Evolutionary conservation across 2,888 invertebrate species (phyloP).

Genomic region (Podabrus alpinus): DNA sequence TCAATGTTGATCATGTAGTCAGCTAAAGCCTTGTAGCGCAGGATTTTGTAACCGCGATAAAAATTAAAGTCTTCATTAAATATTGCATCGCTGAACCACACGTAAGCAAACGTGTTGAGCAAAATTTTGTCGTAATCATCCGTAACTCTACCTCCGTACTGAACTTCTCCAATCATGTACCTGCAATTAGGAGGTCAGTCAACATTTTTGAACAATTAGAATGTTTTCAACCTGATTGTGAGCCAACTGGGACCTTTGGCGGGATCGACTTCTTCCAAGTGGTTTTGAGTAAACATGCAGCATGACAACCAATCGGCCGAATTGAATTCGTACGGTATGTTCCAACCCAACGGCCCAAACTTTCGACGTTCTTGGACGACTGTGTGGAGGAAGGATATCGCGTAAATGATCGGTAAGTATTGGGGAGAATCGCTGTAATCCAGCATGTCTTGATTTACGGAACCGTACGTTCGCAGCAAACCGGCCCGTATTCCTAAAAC

Average conservation of each 20-base stretch:
- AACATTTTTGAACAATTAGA: neutral
- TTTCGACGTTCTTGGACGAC: constrained; percentile 85
- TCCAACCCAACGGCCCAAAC: constrained; percentile 90
- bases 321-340: constrained; percentile 91
- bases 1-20: constrained; percentile 78
- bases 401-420: constrained; percentile 82
- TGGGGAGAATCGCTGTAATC: constrained; percentile 80
- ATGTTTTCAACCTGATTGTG: constrained; percentile 66
- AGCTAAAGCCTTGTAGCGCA: constrained; percentile 69
- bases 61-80: constrained; percentile 77
- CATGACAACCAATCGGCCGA: constrained; percentile 86
- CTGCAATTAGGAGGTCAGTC: constrained; percentile 49
- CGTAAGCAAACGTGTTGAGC: constrained; percentile 73
- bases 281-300: constrained; percentile 84
- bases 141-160: constrained; percentile 89
- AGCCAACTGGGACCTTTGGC: constrained; percentile 77
- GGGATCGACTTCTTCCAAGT: constrained; percentile 78
- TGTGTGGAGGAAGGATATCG: constrained; percentile 84
- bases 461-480: constrained; percentile 78
- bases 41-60: constrained; percentile 76
- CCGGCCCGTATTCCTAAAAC: constrained; percentile 74
- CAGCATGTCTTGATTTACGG: constrained; percentile 81
- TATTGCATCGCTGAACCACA: constrained; percentile 78
- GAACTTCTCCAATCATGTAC: constrained; percentile 90
- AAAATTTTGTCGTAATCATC: constrained; percentile 87